A percentile compares a stretch with the other conserved stretches of the same genome.
These are phyloP conservation scores for Periparus ater DNA, from an alignment of 2,797 vertebrate genomes.

Conservation along the genomic window DNA sequence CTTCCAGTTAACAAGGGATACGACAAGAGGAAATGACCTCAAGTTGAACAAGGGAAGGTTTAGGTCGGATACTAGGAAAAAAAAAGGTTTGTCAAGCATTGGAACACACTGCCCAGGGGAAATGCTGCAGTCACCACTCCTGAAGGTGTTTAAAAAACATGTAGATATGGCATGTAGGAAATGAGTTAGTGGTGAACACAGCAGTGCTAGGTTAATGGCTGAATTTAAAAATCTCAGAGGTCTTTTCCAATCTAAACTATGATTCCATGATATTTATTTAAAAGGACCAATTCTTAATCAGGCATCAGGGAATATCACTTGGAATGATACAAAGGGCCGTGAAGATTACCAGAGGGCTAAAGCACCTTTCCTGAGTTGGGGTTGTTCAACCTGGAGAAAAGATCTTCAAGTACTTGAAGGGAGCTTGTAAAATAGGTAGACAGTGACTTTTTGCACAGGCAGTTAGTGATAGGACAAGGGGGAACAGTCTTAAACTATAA, in stretches of 20 bases:
- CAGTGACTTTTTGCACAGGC: background rate
- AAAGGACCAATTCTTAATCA: background rate
- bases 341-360: background rate
- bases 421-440: background rate
- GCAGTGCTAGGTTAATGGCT: fast-evolving
- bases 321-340: background rate
- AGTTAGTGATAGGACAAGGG: background rate
- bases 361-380: background rate
- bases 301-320: background rate
- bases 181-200: background rate
- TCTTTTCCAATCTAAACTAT: background rate
- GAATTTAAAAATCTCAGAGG: background rate
- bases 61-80: background rate
- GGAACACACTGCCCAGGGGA: background rate
- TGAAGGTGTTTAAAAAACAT: background rate
- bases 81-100: background rate
- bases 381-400: background rate
- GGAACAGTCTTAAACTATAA: background rate
- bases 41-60: background rate
- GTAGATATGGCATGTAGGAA: background rate
- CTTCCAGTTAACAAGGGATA: background rate
- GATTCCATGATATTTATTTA: background rate
- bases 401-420: background rate
- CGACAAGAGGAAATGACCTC: background rate
- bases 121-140: background rate